A percentile compares a stretch with the other conserved stretches of the same genome.
Conservation (phyloP, 2,888 invertebrate genomes). For the Drosophila mercatorum region DNA sequence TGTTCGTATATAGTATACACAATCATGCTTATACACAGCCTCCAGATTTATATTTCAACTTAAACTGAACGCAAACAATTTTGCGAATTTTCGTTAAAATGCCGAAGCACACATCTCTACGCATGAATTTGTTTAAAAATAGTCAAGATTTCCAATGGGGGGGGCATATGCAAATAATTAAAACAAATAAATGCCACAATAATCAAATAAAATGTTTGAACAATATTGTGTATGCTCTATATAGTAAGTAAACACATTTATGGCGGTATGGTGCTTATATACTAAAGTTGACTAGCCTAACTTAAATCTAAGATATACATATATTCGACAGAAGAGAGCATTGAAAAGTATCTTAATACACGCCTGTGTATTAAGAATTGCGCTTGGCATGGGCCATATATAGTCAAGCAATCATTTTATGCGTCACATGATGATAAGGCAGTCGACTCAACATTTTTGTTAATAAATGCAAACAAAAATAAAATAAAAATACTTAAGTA, state of each 20-base stretch:
- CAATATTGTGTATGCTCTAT: constrained; percentile 11
- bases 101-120: constrained; percentile 8
- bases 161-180: constrained; percentile 26
- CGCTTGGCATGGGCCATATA: constrained; percentile 31
- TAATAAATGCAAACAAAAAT: constrained; percentile 31
- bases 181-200: constrained; percentile 38
- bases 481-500: constrained; percentile 15
- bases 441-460: constrained; percentile 24
- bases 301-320: constrained; percentile 1
- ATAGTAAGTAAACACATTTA: constrained; percentile 22
- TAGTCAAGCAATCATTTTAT: constrained; percentile 30
- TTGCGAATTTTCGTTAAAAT: constrained; percentile 21
- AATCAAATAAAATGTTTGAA: constrained; percentile 17
- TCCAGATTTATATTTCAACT: constrained; percentile 1
- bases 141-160: constrained; percentile 39
- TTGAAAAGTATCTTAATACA: constrained; percentile 17
- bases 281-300: not conserved
- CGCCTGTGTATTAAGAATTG: not conserved
- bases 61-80: not conserved
- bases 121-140: constrained; percentile 31
- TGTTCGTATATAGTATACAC: not conserved
- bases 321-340: not conserved
- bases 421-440: constrained; percentile 66
- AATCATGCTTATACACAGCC: not conserved
- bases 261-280: constrained; percentile 2